These are phyloP conservation scores for Nesidiocoris tenuis DNA, from an alignment of 2,888 invertebrate species.

Conservation along the genomic window DNA sequence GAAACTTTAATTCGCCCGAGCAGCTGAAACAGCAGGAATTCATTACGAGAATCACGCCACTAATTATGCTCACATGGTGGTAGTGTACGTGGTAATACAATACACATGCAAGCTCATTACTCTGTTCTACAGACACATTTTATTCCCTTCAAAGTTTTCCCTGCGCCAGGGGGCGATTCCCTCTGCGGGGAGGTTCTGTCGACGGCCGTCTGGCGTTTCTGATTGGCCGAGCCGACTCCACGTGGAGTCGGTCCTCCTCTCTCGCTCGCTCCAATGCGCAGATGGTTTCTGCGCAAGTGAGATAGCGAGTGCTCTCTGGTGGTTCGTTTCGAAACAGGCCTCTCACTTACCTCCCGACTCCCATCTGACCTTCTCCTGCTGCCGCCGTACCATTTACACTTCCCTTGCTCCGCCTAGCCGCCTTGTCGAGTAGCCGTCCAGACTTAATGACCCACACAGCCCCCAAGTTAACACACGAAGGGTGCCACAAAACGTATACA, in stretches of 20 bases:
- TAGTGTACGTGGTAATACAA: not conserved
- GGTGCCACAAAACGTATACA: conserved; percentile 49
- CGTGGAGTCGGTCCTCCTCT: conserved; percentile 43
- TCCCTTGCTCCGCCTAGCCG: not conserved
- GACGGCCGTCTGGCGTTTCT: conserved; percentile 22
- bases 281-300: conserved; percentile 2
- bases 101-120: not conserved
- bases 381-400: not conserved
- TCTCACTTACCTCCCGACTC: conserved; percentile 28
- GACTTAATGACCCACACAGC: conserved; percentile 48
- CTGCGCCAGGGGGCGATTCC: not conserved
- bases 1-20: not conserved
- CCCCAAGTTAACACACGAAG: conserved; percentile 48
- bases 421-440: conserved; percentile 42
- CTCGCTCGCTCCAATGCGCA: not conserved
- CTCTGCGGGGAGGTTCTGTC: conserved; percentile 7
- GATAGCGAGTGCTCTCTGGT: conserved; percentile 34
- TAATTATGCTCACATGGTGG: not conserved
- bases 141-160: not conserved
- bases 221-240: conserved; percentile 45
- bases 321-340: conserved; percentile 20
- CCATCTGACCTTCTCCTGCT: not conserved
- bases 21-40: not conserved
- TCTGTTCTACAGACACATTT: not conserved
- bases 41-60: not conserved